Percentiles rank a stretch among this genome's conserved stretches.
phyloP scores from a whole-genome alignment of 2,888 invertebrate genomes.

The Steinernema carpocapsae region DNA sequence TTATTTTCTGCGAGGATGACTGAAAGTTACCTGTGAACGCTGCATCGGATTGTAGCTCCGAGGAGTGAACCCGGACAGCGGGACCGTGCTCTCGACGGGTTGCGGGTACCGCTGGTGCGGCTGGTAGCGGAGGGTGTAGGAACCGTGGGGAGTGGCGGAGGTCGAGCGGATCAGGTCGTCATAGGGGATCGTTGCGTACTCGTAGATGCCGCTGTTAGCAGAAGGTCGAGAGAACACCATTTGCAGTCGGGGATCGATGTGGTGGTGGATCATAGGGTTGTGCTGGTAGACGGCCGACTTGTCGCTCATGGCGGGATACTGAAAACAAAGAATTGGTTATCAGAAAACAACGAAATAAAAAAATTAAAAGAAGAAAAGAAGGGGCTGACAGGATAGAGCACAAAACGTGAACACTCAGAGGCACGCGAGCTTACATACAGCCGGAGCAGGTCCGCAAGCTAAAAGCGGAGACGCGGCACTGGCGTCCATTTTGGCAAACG shows the following conservation, averaged over 20 bases:
- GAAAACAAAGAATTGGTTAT: neutral
- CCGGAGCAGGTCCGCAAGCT: slow-evolving; percentile 2
- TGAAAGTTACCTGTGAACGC: neutral
- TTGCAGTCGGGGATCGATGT: slow-evolving; percentile 8
- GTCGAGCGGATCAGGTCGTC: slow-evolving; percentile 51
- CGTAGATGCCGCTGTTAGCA: slow-evolving; percentile 43
- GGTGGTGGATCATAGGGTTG: slow-evolving; percentile 10
- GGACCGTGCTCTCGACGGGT: neutral
- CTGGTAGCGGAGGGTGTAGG: slow-evolving; percentile 32
- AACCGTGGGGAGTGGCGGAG: slow-evolving; percentile 32
- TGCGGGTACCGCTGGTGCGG: slow-evolving; percentile 3
- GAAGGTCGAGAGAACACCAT: slow-evolving; percentile 23
- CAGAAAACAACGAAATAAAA: neutral
- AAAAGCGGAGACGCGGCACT: slow-evolving; percentile 1
- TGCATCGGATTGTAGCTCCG: slow-evolving; percentile 50
- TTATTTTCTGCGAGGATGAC: neutral
- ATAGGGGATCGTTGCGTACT: slow-evolving; percentile 61
- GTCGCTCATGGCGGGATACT: slow-evolving; percentile 29
- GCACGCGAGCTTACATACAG: slow-evolving; percentile 35
- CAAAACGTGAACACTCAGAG: neutral
- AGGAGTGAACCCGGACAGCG: slow-evolving; percentile 40
- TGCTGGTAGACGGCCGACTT: slow-evolving; percentile 15
- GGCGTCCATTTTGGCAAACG: slow-evolving; percentile 1
- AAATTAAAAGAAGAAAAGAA: neutral
- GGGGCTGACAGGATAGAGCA: neutral